Percentiles rank a stretch among this genome's conserved stretches.
phyloP scores from a whole-genome alignment of 2,888 invertebrate genomes.

The Drosophila borealis region DNA sequence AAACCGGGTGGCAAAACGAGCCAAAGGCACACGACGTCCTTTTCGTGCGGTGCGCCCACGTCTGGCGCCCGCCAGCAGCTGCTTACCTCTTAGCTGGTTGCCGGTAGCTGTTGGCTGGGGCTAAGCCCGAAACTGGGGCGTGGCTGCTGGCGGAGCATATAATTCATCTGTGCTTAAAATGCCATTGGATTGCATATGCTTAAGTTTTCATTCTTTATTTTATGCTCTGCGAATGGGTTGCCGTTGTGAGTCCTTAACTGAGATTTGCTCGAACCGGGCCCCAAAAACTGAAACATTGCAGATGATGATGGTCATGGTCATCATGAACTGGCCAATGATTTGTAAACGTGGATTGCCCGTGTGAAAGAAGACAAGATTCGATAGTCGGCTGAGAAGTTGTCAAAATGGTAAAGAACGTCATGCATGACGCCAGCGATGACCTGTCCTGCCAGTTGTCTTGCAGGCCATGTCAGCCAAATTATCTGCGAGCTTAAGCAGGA shows the following conservation, averaged over 20 bases:
- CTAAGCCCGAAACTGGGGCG: slow-evolving; percentile 4
- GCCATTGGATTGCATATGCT: slow-evolving; percentile 68
- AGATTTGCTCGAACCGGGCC: slow-evolving; percentile 29
- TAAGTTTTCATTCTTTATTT: slow-evolving; percentile 37
- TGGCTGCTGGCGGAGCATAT: slow-evolving; percentile 49
- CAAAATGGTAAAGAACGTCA: neutral
- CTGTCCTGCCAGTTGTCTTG: neutral
- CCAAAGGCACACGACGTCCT: slow-evolving; percentile 61
- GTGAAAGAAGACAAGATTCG: neutral
- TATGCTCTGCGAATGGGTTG: slow-evolving; percentile 25
- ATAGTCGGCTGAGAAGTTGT: neutral
- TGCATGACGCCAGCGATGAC: neutral
- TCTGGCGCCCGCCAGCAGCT: neutral
- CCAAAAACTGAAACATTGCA: slow-evolving; percentile 2
- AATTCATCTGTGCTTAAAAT: slow-evolving; percentile 65
- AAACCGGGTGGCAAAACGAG: slow-evolving; percentile 69
- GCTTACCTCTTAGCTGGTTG: neutral
- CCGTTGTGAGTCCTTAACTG: slow-evolving; percentile 10
- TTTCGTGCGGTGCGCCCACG: slow-evolving; percentile 21
- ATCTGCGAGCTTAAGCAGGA: too few species aligned
- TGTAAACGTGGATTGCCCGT: neutral
- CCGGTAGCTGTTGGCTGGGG: too few species aligned
- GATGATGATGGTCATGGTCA: neutral
- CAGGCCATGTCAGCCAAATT: neutral
- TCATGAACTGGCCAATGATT: slow-evolving; percentile 4